Conservation (phyloP, 2,113 vertebrate species). For the Pollimyrus isidori region DNA sequence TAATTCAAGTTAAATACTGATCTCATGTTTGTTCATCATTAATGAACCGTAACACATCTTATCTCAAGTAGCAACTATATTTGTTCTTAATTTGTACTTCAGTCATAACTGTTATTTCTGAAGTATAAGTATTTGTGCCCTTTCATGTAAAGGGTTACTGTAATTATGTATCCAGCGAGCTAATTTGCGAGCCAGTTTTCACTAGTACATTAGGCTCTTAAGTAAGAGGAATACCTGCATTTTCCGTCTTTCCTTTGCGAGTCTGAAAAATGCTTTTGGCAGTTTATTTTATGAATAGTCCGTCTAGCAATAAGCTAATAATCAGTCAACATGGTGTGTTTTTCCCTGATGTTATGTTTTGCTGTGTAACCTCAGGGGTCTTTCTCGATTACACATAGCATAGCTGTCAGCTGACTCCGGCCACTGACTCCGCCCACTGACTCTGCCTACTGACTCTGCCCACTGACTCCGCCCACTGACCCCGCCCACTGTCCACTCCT, state of each 20-base stretch:
- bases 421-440: not conserved
- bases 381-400: not conserved
- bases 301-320: not conserved
- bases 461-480: not conserved
- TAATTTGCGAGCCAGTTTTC: not conserved
- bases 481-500: not conserved
- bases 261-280: not conserved
- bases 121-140: not conserved
- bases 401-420: not conserved
- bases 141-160: not conserved
- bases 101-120: not conserved
- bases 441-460: not conserved
- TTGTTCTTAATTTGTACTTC: not conserved
- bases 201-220: not conserved
- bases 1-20: not conserved
- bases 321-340: not conserved
- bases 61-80: not conserved
- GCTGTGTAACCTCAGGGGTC: not conserved
- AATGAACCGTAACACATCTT: not conserved
- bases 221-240: not conserved
- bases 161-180: not conserved
- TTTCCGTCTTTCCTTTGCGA: not conserved
- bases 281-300: not conserved
- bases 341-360: not conserved
- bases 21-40: not conserved